Evolutionary conservation across 2,888 invertebrate genomes (phyloP), one percentile per base, ranked within the genome.

Genomic region (Ceratothoa steindachneri): DNA sequence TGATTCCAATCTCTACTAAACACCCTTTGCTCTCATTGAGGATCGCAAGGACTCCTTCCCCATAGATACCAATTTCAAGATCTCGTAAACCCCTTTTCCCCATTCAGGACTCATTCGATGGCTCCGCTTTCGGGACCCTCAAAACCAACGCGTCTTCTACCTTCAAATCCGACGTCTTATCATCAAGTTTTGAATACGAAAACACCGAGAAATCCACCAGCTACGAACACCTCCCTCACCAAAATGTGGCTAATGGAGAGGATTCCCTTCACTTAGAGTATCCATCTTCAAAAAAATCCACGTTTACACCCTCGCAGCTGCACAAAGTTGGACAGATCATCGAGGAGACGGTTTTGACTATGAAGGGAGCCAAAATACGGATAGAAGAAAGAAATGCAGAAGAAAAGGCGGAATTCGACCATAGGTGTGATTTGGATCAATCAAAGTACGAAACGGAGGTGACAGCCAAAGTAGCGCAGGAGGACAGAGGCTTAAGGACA

Each of bases 391-490:
- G 31, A 69, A 12, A 22, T 12, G 30, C 9, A 66, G 51, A 68
- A n/a, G 9, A 0, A 64, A 9, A n/a, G 52, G 64, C 15, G 7
- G 31, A 15, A 70, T 41, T 5, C 27, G 24, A 70, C 7, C 19
- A 30, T 41, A 12, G 15, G 15, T 9, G 41, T 41, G 15, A 41
- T 41, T 41, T 41, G n/a, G 66, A 66, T 15, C 15, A 30, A 27
- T 30, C 24, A 28, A 29, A 51, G 66, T 75, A 75, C 28, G 75
- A 75, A 64, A 78, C 78, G 5, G 78, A 78, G 28, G 78, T 78
- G 29, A 78, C 75, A 22, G 65, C 1, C 3, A 55, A 71, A 1
- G 64, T 22, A 19, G 30, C 66, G 0, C 71, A 69, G 9, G 71
- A 71, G 9, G 30, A 55, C 15, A 60, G 78, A 22, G 51, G 72